phyloP scores from a whole-genome alignment of 2,797 vertebrate species.

The Ceyx erithaca region DNA sequence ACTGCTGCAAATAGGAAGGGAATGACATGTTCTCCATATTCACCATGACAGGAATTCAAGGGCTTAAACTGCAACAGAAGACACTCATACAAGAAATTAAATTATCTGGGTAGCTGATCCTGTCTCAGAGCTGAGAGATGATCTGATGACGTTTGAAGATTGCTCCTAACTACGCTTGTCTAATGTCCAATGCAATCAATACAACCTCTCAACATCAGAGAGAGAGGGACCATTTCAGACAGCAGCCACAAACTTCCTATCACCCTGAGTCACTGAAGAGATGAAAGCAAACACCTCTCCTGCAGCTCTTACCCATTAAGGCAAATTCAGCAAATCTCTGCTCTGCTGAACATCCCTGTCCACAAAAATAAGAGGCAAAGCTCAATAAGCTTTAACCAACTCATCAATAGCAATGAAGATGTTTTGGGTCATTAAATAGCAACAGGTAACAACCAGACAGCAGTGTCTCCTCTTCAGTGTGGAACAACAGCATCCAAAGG shows the following conservation, averaged over 20 bases:
- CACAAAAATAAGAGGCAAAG: neutral
- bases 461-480: neutral
- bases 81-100: neutral
- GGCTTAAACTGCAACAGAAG: neutral
- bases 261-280: neutral
- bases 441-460: slow-evolving; percentile 7
- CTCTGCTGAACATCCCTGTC: neutral
- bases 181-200: slow-evolving; percentile 17
- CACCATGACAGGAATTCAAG: neutral
- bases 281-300: neutral
- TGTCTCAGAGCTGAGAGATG: neutral
- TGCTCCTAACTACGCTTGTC: neutral
- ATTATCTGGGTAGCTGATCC: slow-evolving; percentile 10
- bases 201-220: neutral
- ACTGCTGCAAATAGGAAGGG: neutral
- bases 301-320: neutral
- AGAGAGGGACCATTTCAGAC: neutral
- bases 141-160: slow-evolving; percentile 17
- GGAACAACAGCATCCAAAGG: neutral
- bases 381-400: slow-evolving; percentile 18
- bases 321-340: neutral
- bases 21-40: neutral
- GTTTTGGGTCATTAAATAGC: neutral
- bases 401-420: neutral
- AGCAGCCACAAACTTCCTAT: neutral